A percentile compares a stretch with the other conserved stretches of the same genome.
Conservation (phyloP, 2,888 invertebrate species). For the Philonicus albiceps region DNA sequence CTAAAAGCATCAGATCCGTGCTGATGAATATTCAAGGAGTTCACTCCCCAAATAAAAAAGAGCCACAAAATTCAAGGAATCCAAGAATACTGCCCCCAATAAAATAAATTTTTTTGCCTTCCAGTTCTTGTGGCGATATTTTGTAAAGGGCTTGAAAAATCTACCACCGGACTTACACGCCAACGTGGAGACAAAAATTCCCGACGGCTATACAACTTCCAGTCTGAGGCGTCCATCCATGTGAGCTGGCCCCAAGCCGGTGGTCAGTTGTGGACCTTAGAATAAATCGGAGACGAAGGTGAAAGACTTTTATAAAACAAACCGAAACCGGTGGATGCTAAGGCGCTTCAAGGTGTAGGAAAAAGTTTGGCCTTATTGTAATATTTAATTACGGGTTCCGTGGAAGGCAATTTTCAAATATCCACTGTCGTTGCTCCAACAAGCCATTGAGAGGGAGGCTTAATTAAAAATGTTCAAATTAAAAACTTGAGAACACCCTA, state of each 20-base stretch:
- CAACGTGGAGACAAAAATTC: slow-evolving; percentile 47
- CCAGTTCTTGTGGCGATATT: slow-evolving; percentile 4
- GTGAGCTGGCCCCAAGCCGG: not conserved
- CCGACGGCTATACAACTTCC: slow-evolving; percentile 45
- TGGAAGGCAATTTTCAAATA: not conserved
- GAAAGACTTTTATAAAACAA: slow-evolving; percentile 21
- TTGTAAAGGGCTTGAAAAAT: slow-evolving; percentile 4
- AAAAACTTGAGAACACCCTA: not conserved
- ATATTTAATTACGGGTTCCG: not conserved
- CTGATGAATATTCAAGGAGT: slow-evolving; percentile 35
- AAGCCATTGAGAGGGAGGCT: not conserved
- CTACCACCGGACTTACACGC: slow-evolving; percentile 47
- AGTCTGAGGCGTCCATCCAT: slow-evolving; percentile 27
- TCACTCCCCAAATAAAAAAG: not conserved
- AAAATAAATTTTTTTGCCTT: not conserved
- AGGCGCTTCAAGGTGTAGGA: not conserved
- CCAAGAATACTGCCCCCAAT: slow-evolving; percentile 23
- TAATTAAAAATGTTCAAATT: not conserved
- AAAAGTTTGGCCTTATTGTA: not conserved
- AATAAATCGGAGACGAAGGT: slow-evolving; percentile 13
- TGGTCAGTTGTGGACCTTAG: not conserved
- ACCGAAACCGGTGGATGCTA: slow-evolving; percentile 1
- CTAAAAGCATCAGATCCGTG: not conserved
- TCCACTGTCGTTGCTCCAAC: not conserved
- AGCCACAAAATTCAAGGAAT: slow-evolving; percentile 26